A percentile compares a stretch with the other conserved stretches of the same genome.
These are phyloP conservation scores for Selenia dentaria DNA, from an alignment of 2,888 invertebrate species.

Conservation along the genomic window DNA sequence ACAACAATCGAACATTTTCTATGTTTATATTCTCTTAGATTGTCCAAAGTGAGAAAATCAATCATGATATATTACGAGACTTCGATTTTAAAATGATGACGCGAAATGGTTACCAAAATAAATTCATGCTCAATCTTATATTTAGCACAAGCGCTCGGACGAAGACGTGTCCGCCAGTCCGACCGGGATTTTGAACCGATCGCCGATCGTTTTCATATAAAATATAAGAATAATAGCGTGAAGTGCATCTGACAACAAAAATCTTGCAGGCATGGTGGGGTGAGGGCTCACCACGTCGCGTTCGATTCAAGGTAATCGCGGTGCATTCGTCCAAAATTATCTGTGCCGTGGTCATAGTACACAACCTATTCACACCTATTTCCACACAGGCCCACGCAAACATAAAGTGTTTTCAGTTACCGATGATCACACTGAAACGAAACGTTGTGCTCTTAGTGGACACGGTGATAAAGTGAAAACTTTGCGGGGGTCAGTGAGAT, in stretches of 20 bases:
- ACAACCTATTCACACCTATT: slow-evolving; percentile 82
- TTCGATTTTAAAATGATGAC: slow-evolving; percentile 64
- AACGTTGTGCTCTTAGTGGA: slow-evolving; percentile 81
- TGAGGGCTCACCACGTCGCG: slow-evolving; percentile 53
- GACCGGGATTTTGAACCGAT: slow-evolving; percentile 77
- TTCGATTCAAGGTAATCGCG: slow-evolving; percentile 74
- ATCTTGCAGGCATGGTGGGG: slow-evolving; percentile 55
- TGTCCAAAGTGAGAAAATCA: slow-evolving; percentile 23
- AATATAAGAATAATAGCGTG: slow-evolving; percentile 50
- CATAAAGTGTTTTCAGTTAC: slow-evolving; percentile 77
- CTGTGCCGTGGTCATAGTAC: slow-evolving; percentile 70
- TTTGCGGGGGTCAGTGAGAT: slow-evolving; percentile 64
- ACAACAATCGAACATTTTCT: slow-evolving; percentile 11
- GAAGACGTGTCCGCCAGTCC: slow-evolving; percentile 74
- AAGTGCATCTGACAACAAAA: slow-evolving; percentile 55
- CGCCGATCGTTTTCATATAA: slow-evolving; percentile 64
- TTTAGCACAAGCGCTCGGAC: slow-evolving; percentile 79
- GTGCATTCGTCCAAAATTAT: slow-evolving; percentile 71
- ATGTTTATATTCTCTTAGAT: slow-evolving; percentile 32
- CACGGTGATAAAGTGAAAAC: slow-evolving; percentile 64
- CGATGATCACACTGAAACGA: slow-evolving; percentile 76
- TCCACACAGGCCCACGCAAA: slow-evolving; percentile 82
- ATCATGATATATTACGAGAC: slow-evolving; percentile 40
- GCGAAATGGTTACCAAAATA: slow-evolving; percentile 80
- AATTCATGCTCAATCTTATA: slow-evolving; percentile 81